Evolutionary conservation across 2,888 invertebrate genomes (phyloP).

Genomic region (Schrankia costaestrigalis): DNA sequence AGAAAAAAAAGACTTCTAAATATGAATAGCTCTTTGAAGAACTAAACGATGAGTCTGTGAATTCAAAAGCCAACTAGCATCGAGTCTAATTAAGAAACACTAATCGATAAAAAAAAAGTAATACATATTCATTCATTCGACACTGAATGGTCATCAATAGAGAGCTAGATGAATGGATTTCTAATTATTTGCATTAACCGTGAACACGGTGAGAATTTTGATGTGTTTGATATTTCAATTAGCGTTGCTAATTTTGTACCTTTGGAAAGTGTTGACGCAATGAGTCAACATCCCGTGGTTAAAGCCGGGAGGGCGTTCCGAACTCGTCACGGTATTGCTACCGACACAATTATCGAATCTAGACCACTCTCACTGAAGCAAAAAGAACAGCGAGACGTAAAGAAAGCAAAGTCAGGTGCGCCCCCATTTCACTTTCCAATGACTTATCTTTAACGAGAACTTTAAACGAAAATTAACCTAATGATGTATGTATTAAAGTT

Average conservation of each 20-base stretch:
- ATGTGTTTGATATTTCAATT: conserved; percentile 33
- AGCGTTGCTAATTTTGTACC: conserved; percentile 29
- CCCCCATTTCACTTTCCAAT: conserved; percentile 79
- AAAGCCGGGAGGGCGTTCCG: conserved; percentile 46
- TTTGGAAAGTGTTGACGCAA: conserved; percentile 31
- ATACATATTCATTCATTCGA: conserved; percentile 30
- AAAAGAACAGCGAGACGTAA: conserved; percentile 74
- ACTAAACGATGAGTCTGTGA: conserved; percentile 8
- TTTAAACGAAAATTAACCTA: conserved; percentile 47
- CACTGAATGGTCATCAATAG: conserved; percentile 24
- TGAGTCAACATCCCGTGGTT: conserved; percentile 38
- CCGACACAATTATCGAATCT: conserved; percentile 76
- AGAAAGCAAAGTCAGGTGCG: conserved; percentile 79
- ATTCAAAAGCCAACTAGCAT: conserved; percentile 10
- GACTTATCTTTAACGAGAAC: conserved; percentile 52
- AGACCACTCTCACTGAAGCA: conserved; percentile 79
- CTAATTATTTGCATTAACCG: conserved; percentile 35
- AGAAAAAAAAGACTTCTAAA: conserved; percentile 11
- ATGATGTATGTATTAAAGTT: conserved; percentile 30
- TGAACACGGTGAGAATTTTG: conserved; percentile 26
- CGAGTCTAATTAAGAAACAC: conserved; percentile 16
- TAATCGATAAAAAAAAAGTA: conserved; percentile 21
- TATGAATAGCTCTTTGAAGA: conserved; percentile 6
- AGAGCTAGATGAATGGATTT: conserved; percentile 31
- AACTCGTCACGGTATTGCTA: conserved; percentile 66